phyloP scores from a whole-genome alignment of 2,888 invertebrate species.

The Xanthorhoe designata region DNA sequence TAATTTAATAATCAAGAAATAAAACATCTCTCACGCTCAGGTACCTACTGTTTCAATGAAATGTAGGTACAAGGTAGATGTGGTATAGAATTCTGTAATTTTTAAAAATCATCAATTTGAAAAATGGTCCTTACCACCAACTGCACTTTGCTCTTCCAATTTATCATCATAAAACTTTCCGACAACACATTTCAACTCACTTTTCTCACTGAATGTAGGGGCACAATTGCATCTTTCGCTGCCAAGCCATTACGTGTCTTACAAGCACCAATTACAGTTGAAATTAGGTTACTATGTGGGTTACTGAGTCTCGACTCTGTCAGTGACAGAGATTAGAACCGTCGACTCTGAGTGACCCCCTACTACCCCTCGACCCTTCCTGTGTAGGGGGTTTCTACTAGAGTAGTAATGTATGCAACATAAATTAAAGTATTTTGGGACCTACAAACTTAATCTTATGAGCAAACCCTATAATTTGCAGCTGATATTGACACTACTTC shows the following conservation, averaged over 20 bases:
- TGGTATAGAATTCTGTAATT: no score
- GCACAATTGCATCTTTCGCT: conserved; percentile 21
- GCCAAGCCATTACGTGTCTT: conserved; percentile 15
- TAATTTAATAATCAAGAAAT: no score
- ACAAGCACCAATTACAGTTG: conserved; percentile 19
- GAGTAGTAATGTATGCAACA: conserved; percentile 5
- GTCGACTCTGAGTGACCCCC: conserved; percentile 29
- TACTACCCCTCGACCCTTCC: conserved; percentile 1
- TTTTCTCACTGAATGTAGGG: conserved; percentile 21
- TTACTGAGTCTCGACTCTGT: conserved; percentile 30
- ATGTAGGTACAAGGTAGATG: no score
- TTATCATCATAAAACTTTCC: conserved; percentile 25
- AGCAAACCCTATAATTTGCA: no score
- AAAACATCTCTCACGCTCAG: no score
- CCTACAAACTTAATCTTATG: no score
- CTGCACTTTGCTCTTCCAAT: conserved; percentile 22
- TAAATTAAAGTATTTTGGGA: neutral
- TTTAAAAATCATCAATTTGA: neutral
- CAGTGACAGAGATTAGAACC: conserved; percentile 39
- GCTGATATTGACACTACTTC: no score
- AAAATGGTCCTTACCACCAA: neutral
- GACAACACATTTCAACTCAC: conserved; percentile 18
- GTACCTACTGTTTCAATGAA: no score
- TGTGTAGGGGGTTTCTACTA: conserved; percentile 2
- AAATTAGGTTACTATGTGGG: conserved; percentile 11